Base-by-base conservation (phyloP, 1,140 invertebrate species). In the Meteorus sp. region DNA sequence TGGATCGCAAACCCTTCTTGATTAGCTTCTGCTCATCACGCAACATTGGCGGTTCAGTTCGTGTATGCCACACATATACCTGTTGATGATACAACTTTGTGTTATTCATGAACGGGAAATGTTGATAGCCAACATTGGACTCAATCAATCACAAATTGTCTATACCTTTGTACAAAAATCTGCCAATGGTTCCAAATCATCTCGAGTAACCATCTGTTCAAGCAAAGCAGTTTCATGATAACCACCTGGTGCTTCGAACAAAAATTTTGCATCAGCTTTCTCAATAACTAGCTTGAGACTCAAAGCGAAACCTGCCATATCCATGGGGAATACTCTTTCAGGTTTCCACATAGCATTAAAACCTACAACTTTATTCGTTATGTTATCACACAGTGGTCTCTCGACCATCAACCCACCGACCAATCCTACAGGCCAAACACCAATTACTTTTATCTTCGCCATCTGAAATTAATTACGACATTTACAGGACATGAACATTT, bases 251-350 rank as follows among this genome's bases (percentile, higher is more conserved):
- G 94, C 88, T 58, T 89, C 85, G 64, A 89, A 90, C 1, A 89
- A 90, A 77, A 99, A 98, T 56, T 83, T 77, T 0, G 92, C 93
- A 37, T 92, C 81, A 3, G 89, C 87, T 72, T 90, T 85, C 1
- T 88, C 81, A 2, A 93, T 76, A 17, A 99, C 82, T 8, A 96
- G 77, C 15, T 88, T 83, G 1, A 97, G 73, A 77, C 95, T 96
- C 9, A 99, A 89, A 11, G 94, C 95, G 81, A 99, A 99, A 1
- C 94, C 96, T 2, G 97, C 97, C 97, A 99, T 99, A 70, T 99
- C 98, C 22, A 97, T 88, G 3, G 97, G 94, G 83, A 98, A 99
- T 0, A 89, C 88, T 64, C 97, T 81, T 58, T 94, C 87, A 0
- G 93, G 89, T 64, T 91, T 89, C 93, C 93, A 98, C 2, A 84